A percentile compares a stretch with the other conserved stretches of the same genome.
Evolutionary conservation across 2,113 vertebrate genomes (phyloP).

Genomic region (Nannospalax galili): DNA sequence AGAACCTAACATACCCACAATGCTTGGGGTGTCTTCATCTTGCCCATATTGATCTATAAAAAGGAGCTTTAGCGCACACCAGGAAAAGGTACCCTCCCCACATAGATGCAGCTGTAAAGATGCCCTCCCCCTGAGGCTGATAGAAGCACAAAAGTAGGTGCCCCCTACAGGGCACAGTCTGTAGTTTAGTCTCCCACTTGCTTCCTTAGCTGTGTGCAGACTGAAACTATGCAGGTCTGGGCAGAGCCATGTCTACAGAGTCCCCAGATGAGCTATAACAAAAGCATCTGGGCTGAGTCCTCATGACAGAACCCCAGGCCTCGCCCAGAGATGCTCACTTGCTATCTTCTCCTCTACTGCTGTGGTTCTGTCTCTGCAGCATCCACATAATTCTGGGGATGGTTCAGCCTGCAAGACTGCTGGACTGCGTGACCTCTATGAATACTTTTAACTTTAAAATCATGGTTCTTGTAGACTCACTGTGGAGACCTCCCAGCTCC

Average conservation of each 20-base stretch:
- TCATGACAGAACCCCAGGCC: accelerated
- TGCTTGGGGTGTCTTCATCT: background rate
- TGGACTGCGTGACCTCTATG: background rate
- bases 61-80: background rate
- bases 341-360: background rate
- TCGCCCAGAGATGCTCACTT: background rate
- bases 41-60: background rate
- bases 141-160: background rate
- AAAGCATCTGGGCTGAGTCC: background rate
- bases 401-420: background rate
- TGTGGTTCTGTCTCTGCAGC: background rate
- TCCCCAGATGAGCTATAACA: background rate
- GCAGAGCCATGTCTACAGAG: background rate
- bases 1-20: background rate
- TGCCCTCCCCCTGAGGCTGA: accelerated
- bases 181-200: accelerated
- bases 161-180: background rate
- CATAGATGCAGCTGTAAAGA: background rate
- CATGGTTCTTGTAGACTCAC: background rate
- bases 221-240: accelerated
- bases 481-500: background rate
- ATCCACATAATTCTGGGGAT: accelerated
- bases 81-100: background rate
- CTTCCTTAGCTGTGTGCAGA: background rate
- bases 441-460: conserved; percentile 30